Percentiles rank a stretch among this genome's conserved stretches.
Conservation (phyloP, 2,113 vertebrate genomes). For the Eulacestoma nigropectus region DNA sequence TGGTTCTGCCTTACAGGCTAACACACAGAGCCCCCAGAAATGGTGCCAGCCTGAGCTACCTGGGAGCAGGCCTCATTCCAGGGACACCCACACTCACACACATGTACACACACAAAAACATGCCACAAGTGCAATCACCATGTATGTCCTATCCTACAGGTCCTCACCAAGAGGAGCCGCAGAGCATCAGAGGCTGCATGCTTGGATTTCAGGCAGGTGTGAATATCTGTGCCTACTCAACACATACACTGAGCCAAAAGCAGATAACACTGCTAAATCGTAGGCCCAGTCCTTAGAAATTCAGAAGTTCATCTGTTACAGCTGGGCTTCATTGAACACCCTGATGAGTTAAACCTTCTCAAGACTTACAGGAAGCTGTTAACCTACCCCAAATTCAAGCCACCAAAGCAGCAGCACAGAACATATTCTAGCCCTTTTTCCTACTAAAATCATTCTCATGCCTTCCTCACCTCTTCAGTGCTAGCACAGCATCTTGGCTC, state of each 20-base stretch:
- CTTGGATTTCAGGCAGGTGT: background rate
- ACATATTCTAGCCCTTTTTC: background rate
- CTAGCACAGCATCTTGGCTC: background rate
- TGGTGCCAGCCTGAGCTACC: background rate
- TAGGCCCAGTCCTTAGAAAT: background rate
- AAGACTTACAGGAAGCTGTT: background rate
- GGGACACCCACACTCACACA: rapidly evolving
- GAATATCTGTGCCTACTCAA: background rate
- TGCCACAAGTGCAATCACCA: background rate
- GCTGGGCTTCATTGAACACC: background rate
- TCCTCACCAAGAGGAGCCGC: background rate
- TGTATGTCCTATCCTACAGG: rapidly evolving
- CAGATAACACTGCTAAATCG: background rate
- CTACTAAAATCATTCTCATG: background rate
- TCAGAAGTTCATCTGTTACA: background rate
- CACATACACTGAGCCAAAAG: background rate
- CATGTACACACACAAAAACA: rapidly evolving
- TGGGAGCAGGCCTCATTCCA: background rate
- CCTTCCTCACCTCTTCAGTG: background rate
- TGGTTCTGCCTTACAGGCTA: background rate
- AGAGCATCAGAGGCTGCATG: background rate
- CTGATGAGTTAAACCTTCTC: background rate
- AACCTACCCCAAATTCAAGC: background rate
- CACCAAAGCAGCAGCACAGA: background rate
- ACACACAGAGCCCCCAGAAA: background rate